These are phyloP conservation scores for Numida meleagris DNA, from an alignment of 2,113 vertebrate genomes.

Conservation along the genomic window DNA sequence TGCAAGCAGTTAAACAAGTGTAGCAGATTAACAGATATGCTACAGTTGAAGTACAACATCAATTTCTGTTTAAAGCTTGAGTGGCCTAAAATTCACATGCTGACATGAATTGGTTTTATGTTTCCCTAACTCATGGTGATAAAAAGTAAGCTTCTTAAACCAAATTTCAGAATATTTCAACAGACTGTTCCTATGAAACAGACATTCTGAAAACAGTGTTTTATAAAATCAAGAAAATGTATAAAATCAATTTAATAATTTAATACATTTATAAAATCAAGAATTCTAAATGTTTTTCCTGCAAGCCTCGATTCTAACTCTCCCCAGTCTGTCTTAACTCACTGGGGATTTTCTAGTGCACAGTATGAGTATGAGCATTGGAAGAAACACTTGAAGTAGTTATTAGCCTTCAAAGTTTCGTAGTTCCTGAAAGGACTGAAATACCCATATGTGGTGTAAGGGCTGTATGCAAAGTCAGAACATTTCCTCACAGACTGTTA, in stretches of 20 bases:
- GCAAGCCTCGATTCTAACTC: neutral
- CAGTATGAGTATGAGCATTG: neutral
- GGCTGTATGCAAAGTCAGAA: neutral
- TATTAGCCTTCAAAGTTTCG: neutral
- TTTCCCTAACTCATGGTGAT: neutral
- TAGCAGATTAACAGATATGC: neutral
- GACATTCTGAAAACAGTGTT: neutral
- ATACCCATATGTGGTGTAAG: neutral
- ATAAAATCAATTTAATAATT: too few relatives aligned
- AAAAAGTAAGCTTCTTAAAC: neutral
- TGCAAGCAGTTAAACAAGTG: neutral
- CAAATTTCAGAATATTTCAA: neutral
- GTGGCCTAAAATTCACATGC: constrained; percentile 2
- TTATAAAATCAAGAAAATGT: neutral
- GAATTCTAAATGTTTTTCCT: neutral
- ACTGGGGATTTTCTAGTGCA: neutral
- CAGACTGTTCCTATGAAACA: neutral
- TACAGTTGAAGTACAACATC: neutral
- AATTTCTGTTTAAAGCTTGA: constrained; percentile 4
- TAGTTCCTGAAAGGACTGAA: neutral
- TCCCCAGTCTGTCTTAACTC: neutral
- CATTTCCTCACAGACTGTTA: neutral
- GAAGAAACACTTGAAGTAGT: neutral
- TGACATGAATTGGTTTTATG: neutral
- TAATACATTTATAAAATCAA: neutral